phyloP scores from a whole-genome alignment of 2,797 vertebrate species.

The Mormyrops attenuatus region DNA sequence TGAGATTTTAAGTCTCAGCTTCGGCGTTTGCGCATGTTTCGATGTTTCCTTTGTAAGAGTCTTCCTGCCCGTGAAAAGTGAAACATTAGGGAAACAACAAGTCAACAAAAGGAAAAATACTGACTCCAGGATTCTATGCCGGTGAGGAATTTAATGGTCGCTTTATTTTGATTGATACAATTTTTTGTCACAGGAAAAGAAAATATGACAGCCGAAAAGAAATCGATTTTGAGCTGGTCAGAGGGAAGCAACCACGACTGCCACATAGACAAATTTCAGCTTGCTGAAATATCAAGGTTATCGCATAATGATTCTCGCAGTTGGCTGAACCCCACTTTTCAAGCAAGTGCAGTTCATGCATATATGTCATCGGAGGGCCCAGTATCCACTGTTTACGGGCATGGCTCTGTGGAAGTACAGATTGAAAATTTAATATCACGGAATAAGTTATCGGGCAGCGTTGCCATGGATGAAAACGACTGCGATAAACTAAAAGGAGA shows the following conservation, averaged over 20 bases:
- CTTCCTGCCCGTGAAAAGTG: background rate
- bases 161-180: background rate
- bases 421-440: conserved; percentile 46
- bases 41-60: background rate
- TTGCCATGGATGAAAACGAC: conserved; percentile 31
- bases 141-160: background rate
- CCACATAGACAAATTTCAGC: conserved; percentile 43
- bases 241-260: conserved; percentile 45
- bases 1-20: background rate
- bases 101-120: background rate
- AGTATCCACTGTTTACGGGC: conserved; percentile 25
- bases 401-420: conserved; percentile 35
- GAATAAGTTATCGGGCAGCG: conserved; percentile 31
- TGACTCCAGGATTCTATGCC: background rate
- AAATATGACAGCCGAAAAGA: conserved; percentile 50
- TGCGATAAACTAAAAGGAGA: conserved; percentile 26
- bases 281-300: conserved; percentile 50
- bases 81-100: background rate
- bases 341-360: conserved; percentile 32
- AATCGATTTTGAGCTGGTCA: conserved; percentile 53
- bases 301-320: conserved; percentile 51
- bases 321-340: conserved; percentile 49
- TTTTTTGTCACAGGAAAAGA: background rate
- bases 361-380: conserved; percentile 43
- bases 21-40: background rate